These are phyloP conservation scores for Solenodon paradoxus DNA, from an alignment of 2,113 vertebrate species.

Conservation along the genomic window DNA sequence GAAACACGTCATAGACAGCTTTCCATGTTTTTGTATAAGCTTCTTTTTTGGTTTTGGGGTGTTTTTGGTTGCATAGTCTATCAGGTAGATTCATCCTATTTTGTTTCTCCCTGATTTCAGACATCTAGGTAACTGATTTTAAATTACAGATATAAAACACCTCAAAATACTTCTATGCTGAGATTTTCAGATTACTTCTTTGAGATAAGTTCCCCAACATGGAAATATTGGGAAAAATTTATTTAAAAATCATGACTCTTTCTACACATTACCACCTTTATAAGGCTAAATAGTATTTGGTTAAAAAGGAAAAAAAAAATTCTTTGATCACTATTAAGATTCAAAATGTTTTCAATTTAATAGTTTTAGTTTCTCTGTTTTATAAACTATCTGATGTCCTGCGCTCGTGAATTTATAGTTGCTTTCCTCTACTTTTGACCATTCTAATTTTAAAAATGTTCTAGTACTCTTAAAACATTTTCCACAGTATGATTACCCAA, in stretches of 20 bases:
- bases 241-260: not conserved
- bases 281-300: not conserved
- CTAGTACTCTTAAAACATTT: not conserved
- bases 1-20: not conserved
- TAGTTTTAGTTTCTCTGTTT: not conserved
- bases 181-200: not conserved
- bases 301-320: not conserved
- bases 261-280: not conserved
- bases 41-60: no score
- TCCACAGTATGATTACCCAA: not conserved
- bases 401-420: not conserved
- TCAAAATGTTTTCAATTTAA: slow-evolving; percentile 18
- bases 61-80: not conserved
- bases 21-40: not conserved
- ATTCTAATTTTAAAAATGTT: not conserved
- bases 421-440: not conserved
- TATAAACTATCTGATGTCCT: not conserved
- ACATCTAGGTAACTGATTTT: slow-evolving; percentile 3
- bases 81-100: not conserved
- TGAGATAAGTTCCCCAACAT: not conserved
- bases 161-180: not conserved
- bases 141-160: not conserved
- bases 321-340: not conserved
- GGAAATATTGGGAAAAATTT: not conserved
- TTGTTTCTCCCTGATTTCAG: not conserved